Evolutionary conservation across 2,888 invertebrate species (phyloP).

Genomic region (Calliphora vomitoria): DNA sequence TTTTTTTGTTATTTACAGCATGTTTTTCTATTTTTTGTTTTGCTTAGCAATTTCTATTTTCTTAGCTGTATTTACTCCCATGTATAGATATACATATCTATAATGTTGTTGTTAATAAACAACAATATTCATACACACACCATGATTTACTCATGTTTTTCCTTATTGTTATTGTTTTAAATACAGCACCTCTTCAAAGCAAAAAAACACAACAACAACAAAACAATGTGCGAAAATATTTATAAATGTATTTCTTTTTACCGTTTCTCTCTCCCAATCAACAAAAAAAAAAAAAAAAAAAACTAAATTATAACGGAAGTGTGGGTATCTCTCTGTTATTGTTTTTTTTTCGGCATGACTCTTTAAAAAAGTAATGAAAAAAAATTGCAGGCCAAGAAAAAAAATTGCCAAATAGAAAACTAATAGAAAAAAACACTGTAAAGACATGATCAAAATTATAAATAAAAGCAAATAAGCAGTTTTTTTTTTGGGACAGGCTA

Average conservation of each 20-base stretch:
- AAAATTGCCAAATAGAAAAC: slow-evolving; percentile 15
- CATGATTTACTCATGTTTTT: neutral
- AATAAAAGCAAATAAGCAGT: slow-evolving; percentile 38
- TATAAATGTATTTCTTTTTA: too few relatives aligned
- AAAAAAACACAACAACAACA: slow-evolving; percentile 12
- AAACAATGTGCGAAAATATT: slow-evolving; percentile 16
- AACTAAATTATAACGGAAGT: slow-evolving; percentile 37
- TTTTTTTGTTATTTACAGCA: slow-evolving; percentile 22
- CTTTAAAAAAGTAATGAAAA: slow-evolving; percentile 8
- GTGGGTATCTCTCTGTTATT: slow-evolving; percentile 19
- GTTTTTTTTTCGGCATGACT: slow-evolving; percentile 13
- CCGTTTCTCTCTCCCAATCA: neutral
- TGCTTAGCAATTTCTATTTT: slow-evolving; percentile 68
- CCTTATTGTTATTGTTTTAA: too few relatives aligned
- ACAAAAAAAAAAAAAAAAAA: neutral
- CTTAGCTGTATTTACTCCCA: slow-evolving; percentile 27
- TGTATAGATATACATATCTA: neutral
- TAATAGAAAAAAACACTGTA: neutral
- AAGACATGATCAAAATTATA: slow-evolving; percentile 56
- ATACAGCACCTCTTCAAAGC: neutral
- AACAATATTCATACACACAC: neutral
- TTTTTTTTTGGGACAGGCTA: slow-evolving; percentile 6
- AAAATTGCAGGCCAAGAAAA: slow-evolving; percentile 28
- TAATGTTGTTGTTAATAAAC: slow-evolving; percentile 29
- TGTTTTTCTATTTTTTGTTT: slow-evolving; percentile 63